A percentile compares a stretch with the other conserved stretches of the same genome.
Conservation (phyloP, 2,888 invertebrate species). For the Eurytoma californica region DNA sequence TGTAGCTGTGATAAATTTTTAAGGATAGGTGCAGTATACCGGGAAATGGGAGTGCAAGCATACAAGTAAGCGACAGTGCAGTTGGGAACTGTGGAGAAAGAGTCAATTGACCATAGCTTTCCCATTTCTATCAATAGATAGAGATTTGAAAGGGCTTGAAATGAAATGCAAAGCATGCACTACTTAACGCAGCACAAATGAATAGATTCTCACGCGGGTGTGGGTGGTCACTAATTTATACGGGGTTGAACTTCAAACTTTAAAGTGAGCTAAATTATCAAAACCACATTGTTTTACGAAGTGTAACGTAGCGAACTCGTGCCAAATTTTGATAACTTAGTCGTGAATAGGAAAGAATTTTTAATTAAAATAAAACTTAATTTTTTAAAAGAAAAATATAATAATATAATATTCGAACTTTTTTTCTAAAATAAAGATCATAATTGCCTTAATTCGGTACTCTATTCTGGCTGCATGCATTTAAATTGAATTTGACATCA, state of each 20-base stretch:
- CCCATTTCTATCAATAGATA: neutral
- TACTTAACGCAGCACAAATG: conserved; percentile 45
- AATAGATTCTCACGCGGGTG: conserved; percentile 12
- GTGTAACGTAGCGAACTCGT: neutral
- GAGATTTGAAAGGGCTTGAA: conserved; percentile 45
- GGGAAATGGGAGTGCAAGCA: neutral
- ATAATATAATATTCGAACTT: neutral
- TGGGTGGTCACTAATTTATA: conserved; percentile 31
- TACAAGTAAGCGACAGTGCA: neutral
- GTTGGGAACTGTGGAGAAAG: neutral
- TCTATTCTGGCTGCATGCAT: too few relatives aligned
- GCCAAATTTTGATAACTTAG: conserved; percentile 7
- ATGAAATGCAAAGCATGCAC: conserved; percentile 53
- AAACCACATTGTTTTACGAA: conserved; percentile 10
- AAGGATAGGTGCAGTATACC: too few relatives aligned
- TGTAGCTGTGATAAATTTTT: too few relatives aligned
- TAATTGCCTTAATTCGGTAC: too few relatives aligned
- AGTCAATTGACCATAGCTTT: conserved; percentile 23
- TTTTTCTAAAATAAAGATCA: too few relatives aligned
- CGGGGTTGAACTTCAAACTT: conserved; percentile 42
- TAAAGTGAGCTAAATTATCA: neutral
- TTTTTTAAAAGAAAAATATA: too few relatives aligned
- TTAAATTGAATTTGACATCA: too few relatives aligned
- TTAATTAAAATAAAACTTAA: neutral
- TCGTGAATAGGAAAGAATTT: neutral